Evolutionary conservation across 1,140 invertebrate genomes (phyloP).

Genomic region (Drosophila sucinea): DNA sequence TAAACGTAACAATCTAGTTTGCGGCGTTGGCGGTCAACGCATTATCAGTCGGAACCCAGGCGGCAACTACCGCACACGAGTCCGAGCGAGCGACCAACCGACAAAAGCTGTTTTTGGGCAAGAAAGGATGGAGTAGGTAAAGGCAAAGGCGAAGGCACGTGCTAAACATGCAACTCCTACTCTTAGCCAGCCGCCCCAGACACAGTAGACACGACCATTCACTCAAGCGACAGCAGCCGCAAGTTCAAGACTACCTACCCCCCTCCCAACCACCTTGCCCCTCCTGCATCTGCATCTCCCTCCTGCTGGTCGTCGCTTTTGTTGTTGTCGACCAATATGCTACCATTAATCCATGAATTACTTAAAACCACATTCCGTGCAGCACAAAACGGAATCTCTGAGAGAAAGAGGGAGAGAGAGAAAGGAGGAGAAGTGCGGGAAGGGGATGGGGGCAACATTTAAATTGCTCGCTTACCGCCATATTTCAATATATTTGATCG

Average conservation of each 20-base stretch:
- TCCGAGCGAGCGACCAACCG: conserved; percentile 17
- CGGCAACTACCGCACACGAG: conserved; percentile 63
- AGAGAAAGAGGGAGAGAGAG: background rate
- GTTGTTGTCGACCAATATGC: conserved; percentile 61
- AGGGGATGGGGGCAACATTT: conserved; percentile 56
- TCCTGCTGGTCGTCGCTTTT: background rate
- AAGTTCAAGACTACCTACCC: background rate
- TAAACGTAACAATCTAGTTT: conserved; percentile 76
- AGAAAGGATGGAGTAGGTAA: conserved; percentile 26
- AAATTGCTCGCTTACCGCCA: conserved; percentile 80
- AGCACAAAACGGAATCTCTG: conserved; percentile 26
- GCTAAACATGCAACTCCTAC: conserved; percentile 81
- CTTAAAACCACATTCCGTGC: conserved; percentile 79
- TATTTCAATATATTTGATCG: conserved; percentile 76
- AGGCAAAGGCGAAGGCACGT: conserved; percentile 55
- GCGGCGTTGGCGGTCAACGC: conserved; percentile 79
- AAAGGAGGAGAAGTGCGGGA: no score
- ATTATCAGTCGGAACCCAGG: conserved; percentile 64
- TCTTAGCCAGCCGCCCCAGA: conserved; percentile 58
- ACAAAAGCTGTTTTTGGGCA: conserved; percentile 43
- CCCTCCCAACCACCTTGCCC: background rate
- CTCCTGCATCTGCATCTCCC: background rate
- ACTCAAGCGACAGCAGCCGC: conserved; percentile 55
- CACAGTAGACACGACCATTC: conserved; percentile 68
- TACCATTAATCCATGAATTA: conserved; percentile 81